Evolutionary conservation across 2,888 invertebrate species (phyloP).

Genomic region (Dioctria linearis): DNA sequence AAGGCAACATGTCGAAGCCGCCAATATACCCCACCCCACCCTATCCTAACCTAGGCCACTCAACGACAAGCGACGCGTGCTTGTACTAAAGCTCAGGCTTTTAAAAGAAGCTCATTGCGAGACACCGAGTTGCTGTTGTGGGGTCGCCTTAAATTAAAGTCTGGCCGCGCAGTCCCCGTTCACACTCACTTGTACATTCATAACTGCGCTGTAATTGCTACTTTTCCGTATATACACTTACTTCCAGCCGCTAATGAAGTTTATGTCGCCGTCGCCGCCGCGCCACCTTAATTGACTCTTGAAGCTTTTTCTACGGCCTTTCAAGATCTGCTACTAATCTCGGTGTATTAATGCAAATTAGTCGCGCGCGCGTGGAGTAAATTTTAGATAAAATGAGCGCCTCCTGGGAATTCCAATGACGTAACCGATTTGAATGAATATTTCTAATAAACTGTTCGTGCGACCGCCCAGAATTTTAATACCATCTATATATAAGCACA

Average conservation of each 20-base stretch:
- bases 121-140: not conserved
- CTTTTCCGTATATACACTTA: not conserved
- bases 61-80: not conserved
- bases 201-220: not conserved
- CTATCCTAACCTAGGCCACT: not conserved
- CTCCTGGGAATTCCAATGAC: constrained; percentile 39
- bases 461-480: not conserved
- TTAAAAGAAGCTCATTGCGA: not conserved
- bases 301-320: not conserved
- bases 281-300: constrained; percentile 4
- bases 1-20: not conserved
- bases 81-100: not conserved
- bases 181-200: not conserved
- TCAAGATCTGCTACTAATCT: constrained; percentile 32
- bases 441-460: constrained; percentile 3
- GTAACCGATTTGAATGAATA: not conserved
- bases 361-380: constrained; percentile 19
- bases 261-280: constrained; percentile 9
- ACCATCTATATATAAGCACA: too few relatives aligned
- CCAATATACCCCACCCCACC: too few relatives aligned
- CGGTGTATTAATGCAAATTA: constrained; percentile 28
- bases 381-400: constrained; percentile 4
- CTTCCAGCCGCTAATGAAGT: constrained; percentile 3
- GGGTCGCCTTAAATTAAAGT: not conserved
- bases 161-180: not conserved